Evolutionary conservation across 2,888 invertebrate genomes (phyloP).

Genomic region (Buathra laborator): DNA sequence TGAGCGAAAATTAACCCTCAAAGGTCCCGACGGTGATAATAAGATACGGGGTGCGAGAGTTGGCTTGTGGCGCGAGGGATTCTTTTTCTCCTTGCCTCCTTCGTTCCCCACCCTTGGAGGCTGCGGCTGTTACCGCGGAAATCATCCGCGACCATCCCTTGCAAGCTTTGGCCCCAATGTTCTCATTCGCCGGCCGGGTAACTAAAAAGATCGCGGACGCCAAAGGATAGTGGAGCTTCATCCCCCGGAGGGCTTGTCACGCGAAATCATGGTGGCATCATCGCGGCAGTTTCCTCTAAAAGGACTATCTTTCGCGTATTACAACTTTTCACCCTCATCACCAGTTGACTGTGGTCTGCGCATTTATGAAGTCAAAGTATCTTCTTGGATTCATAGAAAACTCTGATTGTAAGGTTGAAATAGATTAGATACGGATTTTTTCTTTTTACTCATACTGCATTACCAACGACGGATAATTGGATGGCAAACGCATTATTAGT

Average conservation of each 20-base stretch:
- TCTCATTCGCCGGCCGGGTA: background rate
- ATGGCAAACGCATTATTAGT: background rate
- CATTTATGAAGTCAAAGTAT: too few relatives aligned
- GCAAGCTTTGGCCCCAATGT: background rate
- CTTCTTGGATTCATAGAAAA: too few relatives aligned
- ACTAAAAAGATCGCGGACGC: constrained; percentile 2
- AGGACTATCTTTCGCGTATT: constrained; percentile 32
- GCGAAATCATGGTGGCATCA: constrained; percentile 37
- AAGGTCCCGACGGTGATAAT: constrained; percentile 60
- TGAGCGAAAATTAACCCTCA: constrained; percentile 66
- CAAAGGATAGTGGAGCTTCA: constrained; percentile 41
- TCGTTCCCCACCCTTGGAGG: too few relatives aligned
- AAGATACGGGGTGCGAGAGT: constrained; percentile 58
- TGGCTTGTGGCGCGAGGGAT: constrained; percentile 23
- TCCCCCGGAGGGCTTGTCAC: constrained; percentile 51
- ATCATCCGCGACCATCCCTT: constrained; percentile 27
- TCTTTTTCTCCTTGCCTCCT: too few relatives aligned
- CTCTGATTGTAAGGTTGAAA: too few relatives aligned
- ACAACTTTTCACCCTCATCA: background rate
- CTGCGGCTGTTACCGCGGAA: constrained; percentile 33
- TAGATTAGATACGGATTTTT: too few relatives aligned
- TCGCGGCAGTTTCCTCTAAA: background rate
- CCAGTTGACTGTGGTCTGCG: too few relatives aligned
- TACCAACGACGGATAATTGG: background rate
- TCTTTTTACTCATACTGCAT: too few relatives aligned